Base-by-base conservation (phyloP, 2,888 invertebrate genomes). In the Lasioglossum zephyrum region DNA sequence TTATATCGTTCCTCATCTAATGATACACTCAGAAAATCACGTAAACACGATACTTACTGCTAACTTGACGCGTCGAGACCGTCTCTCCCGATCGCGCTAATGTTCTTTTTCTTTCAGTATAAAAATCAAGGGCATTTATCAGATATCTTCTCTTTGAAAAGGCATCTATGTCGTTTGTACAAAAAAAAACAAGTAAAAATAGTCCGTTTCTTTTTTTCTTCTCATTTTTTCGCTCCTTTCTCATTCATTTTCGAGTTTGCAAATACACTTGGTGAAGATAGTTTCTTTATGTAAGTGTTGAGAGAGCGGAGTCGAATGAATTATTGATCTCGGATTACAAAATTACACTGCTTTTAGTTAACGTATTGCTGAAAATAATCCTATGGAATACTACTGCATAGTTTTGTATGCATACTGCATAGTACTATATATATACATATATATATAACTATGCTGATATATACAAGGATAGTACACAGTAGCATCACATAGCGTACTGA, bases 401-500 rank as follows among this genome's bases (percentile, higher is more conserved):
- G n/a, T 53, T 47, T 63, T 57, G 53, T n/a, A 72, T 70, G 26
- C 4, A 70, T 78, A 73, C 41, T 47, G 31, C 31, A 31, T 31
- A 31, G 31, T 31, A 31, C 31, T 36, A 36, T 36, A 36, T 36
- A 36, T 36, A 36, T 36, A 36, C 4, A 39, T 39, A 39, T 39
- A 39, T 4, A 80, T 77, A 73, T 79, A 70, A 72, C 49, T 82
- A 57, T 77, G 47, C 69, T n/a, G 41, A 84, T 84, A 81, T 84
- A 70, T 81, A 78, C 81, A 84, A 81, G 60, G 74, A 77, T 74
- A 81, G 49, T 82, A 82, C 70, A 81, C 84, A 81, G 82, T 82
- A 84, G 74, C 60, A 81, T 84, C 53, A 70, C 84, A 81, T 72
- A 78, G 31, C 63, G 36, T 36, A 82, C 70, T 74, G 44, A 31